Percentiles rank a stretch among this genome's conserved stretches.
These are phyloP conservation scores for Erebia ligea DNA, from an alignment of 2,888 invertebrate species.

Conservation along the genomic window DNA sequence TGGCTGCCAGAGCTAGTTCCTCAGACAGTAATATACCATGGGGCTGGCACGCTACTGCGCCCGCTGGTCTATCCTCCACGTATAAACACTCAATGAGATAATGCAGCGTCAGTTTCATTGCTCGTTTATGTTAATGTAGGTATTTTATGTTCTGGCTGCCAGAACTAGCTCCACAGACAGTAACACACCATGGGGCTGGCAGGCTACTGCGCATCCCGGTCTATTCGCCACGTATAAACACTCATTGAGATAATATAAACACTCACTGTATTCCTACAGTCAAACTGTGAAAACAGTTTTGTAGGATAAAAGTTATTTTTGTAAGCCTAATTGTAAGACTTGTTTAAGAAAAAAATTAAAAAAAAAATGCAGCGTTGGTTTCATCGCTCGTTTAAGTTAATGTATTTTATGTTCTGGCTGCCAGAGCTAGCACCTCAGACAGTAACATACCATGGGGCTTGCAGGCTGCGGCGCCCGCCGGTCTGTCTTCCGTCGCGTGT, in stretches of 20 bases:
- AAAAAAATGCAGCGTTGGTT: background rate
- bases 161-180: constrained; percentile 33
- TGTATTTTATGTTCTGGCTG: too few relatives aligned
- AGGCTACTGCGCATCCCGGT: constrained; percentile 67
- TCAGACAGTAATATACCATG: constrained; percentile 50
- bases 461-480: constrained; percentile 66
- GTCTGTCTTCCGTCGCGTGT: constrained; percentile 61
- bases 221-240: constrained; percentile 67
- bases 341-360: too few relatives aligned
- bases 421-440: constrained; percentile 21
- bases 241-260: constrained; percentile 47
- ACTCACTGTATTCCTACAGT: too few relatives aligned
- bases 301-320: too few relatives aligned
- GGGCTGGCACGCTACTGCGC: constrained; percentile 56
- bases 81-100: constrained; percentile 60
- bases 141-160: too few relatives aligned
- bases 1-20: background rate
- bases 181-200: constrained; percentile 33
- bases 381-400: too few relatives aligned
- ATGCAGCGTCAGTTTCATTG: constrained; percentile 41
- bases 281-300: too few relatives aligned
- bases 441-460: constrained; percentile 49
- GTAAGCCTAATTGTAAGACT: too few relatives aligned
- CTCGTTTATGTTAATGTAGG: constrained; percentile 37
- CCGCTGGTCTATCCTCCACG: constrained; percentile 67